These are phyloP conservation scores for Lerista edwardsae DNA, from an alignment of 2,797 vertebrate species.

Conservation along the genomic window DNA sequence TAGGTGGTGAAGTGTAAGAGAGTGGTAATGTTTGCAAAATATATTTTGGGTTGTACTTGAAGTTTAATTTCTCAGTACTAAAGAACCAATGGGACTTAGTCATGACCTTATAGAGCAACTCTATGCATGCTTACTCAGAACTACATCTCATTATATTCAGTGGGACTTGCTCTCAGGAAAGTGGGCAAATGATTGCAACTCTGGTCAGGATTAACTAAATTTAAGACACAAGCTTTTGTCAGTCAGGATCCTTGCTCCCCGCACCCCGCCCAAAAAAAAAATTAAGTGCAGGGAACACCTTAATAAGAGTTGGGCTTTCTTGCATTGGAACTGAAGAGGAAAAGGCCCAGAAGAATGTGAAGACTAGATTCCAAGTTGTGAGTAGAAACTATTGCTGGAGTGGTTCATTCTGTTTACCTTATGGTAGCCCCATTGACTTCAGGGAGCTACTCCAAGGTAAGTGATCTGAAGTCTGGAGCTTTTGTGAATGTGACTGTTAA, in stretches of 20 bases:
- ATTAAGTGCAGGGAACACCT: not conserved
- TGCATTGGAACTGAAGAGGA: not conserved
- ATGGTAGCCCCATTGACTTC: not conserved
- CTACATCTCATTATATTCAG: no score
- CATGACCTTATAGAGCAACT: no score
- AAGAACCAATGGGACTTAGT: no score
- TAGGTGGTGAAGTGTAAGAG: not conserved
- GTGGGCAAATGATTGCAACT: no score
- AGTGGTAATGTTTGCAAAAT: not conserved
- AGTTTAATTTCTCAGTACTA: no score
- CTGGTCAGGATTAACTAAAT: no score
- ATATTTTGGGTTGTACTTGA: not conserved
- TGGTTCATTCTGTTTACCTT: slow-evolving; percentile 1
- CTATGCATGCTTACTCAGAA: no score
- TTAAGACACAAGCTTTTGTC: not conserved
- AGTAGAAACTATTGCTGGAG: not conserved
- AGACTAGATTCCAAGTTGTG: not conserved
- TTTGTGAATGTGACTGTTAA: slow-evolving; percentile 2
- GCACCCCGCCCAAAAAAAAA: not conserved
- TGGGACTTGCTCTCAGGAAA: no score
- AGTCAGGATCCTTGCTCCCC: not conserved
- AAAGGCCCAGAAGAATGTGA: not conserved
- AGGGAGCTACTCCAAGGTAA: slow-evolving; percentile 11
- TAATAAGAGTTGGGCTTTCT: not conserved
- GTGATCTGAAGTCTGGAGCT: not conserved